Evolutionary conservation across 2,888 invertebrate species (phyloP), one percentile per base, ranked within the genome.

Genomic region (Erpobdella octoculata): DNA sequence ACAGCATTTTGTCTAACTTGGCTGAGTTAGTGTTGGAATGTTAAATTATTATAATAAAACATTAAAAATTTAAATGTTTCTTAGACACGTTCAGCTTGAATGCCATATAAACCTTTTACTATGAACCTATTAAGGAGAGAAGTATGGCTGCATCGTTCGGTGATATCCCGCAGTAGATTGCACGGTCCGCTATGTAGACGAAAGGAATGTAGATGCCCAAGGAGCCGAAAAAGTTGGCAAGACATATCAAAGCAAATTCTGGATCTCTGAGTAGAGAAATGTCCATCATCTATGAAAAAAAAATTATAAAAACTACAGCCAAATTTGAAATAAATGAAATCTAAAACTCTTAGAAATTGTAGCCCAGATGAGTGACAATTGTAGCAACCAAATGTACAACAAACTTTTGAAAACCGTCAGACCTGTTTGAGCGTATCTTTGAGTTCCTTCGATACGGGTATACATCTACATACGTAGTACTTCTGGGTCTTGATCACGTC

Each of bases 211-310:
- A 81, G 74, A 80, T 79, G 3, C 82, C 82, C 6, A 80, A 72
- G 77, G 80, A 79, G 4, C 78, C 79, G 35, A 81, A 77, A 21
- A 83, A 87, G 83, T 95, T 96, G 75, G 93, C 93, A 70, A 95
- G 88, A 73, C 92, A 92, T 79, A 95, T 92, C 70, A 94, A 85
- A 86, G 93, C 89, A 84, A 96, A 92, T 72, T 92, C 91, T 2
- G 92, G 91, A 85, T 95, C 90, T 76, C 89, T 90, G 28, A 96
- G 86, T 70, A 96, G 85, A 70, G 90, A 90, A 78, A 93, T 87
- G 84, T 95, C 94, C 86, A 94, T 85, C 93, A 96, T 93, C 71
- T 92, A 91, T 70, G 38, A 41, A 41, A 15, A n/a, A n/a, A n/a
- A n/a, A n/a, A n/a, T n/a, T n/a, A n/a, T n/a, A n/a, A n/a, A n/a